These are phyloP conservation scores for Etheostoma nigrum DNA, from an alignment of 2,797 vertebrate genomes.

Conservation along the genomic window DNA sequence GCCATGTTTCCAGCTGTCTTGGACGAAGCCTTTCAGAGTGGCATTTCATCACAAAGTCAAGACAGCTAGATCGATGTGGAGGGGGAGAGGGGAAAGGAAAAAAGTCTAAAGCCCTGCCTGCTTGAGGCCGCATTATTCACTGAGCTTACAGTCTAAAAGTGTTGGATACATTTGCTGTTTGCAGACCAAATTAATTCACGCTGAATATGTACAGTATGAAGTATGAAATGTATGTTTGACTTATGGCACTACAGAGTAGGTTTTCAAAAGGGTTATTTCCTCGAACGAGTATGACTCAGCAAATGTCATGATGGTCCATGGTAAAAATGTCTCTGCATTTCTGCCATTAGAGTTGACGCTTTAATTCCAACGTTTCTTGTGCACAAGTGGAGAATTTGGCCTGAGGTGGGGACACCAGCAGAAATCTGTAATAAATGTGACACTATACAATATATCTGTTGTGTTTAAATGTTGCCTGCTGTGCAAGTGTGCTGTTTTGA, in stretches of 20 bases:
- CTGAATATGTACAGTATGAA: slow-evolving; percentile 1
- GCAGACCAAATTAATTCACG: background rate
- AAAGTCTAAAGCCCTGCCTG: slow-evolving; percentile 10
- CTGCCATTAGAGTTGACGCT: background rate
- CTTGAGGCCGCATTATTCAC: slow-evolving; percentile 31
- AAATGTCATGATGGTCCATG: background rate
- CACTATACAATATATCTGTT: background rate
- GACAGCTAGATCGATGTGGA: slow-evolving; percentile 65
- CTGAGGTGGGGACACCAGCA: background rate
- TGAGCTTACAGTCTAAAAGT: slow-evolving; percentile 1
- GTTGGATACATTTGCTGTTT: background rate
- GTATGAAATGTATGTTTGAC: no score
- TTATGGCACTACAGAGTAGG: no score
- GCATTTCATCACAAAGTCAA: slow-evolving; percentile 73
- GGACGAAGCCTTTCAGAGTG: slow-evolving; percentile 63
- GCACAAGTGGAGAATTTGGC: background rate
- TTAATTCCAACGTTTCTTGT: slow-evolving; percentile 11
- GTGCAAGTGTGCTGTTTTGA: slow-evolving; percentile 32
- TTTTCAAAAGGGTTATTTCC: no score
- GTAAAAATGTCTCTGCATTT: background rate
- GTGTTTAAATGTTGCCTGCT: slow-evolving; percentile 19
- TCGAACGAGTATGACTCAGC: background rate
- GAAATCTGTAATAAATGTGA: background rate
- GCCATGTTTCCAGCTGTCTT: slow-evolving; percentile 72
- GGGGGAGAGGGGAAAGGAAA: slow-evolving; percentile 11